phyloP scores from a whole-genome alignment of 1,140 invertebrate species.

The Eubasilissa regina region DNA sequence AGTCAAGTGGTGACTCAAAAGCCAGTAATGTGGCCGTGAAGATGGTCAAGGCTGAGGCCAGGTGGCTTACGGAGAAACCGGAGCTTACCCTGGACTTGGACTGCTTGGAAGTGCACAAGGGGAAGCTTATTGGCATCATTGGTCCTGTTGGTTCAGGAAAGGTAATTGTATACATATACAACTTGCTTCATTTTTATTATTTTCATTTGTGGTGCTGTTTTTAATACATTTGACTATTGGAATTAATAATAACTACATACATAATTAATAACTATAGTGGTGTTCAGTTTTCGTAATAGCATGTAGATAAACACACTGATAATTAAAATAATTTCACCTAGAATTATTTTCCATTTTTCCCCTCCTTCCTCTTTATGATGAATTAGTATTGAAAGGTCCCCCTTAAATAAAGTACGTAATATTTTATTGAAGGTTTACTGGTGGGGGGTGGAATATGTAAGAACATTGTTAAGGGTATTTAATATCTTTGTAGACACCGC shows the following conservation, averaged over 20 bases:
- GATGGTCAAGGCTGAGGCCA: constrained; percentile 61
- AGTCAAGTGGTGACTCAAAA: background rate
- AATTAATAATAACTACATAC: background rate
- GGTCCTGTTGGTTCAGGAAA: constrained; percentile 79
- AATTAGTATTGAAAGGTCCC: too few species aligned
- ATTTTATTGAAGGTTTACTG: too few species aligned
- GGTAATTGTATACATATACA: constrained; percentile 19
- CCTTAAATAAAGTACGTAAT: too few species aligned
- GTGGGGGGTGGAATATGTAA: background rate
- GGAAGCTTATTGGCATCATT: constrained; percentile 75
- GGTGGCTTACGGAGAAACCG: constrained; percentile 62
- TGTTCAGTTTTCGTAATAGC: background rate
- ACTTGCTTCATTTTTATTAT: too few species aligned
- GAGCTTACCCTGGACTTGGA: constrained; percentile 68
- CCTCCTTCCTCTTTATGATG: too few species aligned
- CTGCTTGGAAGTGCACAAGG: constrained; percentile 70
- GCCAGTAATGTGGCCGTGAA: background rate
- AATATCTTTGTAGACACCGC: background rate
- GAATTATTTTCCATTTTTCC: too few species aligned
- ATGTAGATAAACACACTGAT: too few species aligned
- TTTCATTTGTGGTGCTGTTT: background rate
- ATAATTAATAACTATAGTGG: background rate
- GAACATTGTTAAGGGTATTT: too few species aligned
- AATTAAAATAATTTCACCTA: too few species aligned
- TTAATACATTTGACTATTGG: background rate